phyloP scores from a whole-genome alignment of 2,888 invertebrate genomes.

The Ennomos quercinarius region DNA sequence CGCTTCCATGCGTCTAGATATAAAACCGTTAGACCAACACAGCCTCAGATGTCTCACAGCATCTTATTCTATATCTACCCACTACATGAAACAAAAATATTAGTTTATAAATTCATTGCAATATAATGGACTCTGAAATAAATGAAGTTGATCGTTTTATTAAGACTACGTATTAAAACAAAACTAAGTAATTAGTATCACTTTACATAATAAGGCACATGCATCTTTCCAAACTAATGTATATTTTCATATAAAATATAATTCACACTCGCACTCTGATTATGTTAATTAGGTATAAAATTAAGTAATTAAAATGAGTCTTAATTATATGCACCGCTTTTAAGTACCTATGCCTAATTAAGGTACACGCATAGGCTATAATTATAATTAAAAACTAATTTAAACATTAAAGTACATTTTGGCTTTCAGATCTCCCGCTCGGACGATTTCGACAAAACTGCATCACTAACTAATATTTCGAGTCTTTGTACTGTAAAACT shows the following conservation, averaged over 20 bases:
- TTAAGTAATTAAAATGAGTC: conserved; percentile 53
- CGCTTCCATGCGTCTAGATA: no score
- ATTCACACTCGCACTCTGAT: conserved; percentile 54
- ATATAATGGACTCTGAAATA: conserved; percentile 9
- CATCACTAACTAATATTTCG: conserved; percentile 50
- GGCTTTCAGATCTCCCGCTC: conserved; percentile 61
- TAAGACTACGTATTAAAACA: conserved; percentile 32
- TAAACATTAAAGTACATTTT: conserved; percentile 63
- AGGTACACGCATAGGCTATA: conserved; percentile 44
- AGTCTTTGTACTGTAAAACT: conserved; percentile 77
- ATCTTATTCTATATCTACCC: conserved; percentile 7
- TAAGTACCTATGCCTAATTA: conserved; percentile 47
- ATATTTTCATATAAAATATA: conserved; percentile 39
- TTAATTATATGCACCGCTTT: conserved; percentile 62
- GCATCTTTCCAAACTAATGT: conserved; percentile 38
- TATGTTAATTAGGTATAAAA: conserved; percentile 53
- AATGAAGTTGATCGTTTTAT: conserved; percentile 15
- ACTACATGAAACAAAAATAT: conserved; percentile 8
- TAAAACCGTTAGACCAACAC: conserved; percentile 44
- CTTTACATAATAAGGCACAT: conserved; percentile 71
- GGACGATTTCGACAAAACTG: conserved; percentile 60
- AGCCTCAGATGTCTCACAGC: conserved; percentile 65
- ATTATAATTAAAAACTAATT: conserved; percentile 32
- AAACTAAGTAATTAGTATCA: conserved; percentile 54
- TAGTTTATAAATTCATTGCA: conserved; percentile 7